A percentile compares a stretch with the other conserved stretches of the same genome.
phyloP scores from a whole-genome alignment of 2,113 vertebrate genomes.

The Sylvietta virens region DNA sequence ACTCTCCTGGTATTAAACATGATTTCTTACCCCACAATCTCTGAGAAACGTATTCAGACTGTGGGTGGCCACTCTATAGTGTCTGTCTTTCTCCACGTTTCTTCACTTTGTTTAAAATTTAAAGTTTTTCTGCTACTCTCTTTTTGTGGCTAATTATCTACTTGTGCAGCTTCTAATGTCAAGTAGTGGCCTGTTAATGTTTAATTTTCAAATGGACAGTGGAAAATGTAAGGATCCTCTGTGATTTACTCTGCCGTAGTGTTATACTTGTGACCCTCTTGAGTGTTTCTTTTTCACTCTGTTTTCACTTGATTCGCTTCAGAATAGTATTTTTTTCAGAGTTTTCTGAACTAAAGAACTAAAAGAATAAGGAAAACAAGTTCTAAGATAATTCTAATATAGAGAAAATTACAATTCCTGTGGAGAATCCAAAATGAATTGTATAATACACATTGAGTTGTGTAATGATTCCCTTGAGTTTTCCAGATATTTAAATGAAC shows the following conservation, averaged over 20 bases:
- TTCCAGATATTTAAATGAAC: neutral
- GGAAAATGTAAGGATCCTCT: neutral
- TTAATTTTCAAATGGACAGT: neutral
- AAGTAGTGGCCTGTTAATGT: neutral
- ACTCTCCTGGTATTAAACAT: neutral
- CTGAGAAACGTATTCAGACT: neutral
- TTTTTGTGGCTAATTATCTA: neutral
- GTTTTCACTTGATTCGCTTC: neutral
- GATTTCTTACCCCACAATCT: fast-evolving
- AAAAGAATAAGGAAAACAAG: neutral
- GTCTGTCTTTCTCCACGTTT: neutral
- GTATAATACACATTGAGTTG: neutral
- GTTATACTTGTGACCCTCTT: neutral
- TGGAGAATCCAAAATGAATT: neutral
- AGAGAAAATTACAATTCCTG: neutral
- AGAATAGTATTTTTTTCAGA: neutral
- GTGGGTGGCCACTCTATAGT: fast-evolving
- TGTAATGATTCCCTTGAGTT: neutral
- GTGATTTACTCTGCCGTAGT: neutral
- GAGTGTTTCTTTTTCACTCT: neutral
- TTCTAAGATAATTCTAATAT: neutral
- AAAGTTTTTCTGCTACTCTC: fast-evolving
- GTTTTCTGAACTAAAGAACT: neutral
- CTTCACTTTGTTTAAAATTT: neutral
- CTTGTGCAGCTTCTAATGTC: neutral